Conservation (phyloP, 2,888 invertebrate genomes). For the Hypena proboscidalis region DNA sequence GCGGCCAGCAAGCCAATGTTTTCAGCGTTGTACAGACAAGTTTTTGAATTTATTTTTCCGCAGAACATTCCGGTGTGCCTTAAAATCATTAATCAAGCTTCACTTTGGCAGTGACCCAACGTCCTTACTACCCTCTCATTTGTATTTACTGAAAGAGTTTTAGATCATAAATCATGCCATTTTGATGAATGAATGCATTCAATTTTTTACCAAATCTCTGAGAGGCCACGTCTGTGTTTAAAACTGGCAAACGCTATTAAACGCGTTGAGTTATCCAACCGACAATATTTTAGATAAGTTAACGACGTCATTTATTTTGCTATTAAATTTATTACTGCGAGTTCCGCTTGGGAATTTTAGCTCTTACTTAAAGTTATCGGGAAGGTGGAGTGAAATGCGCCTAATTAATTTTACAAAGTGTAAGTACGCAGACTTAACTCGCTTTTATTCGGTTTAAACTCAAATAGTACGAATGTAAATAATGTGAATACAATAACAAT, state of each 20-base stretch:
- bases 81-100: slow-evolving; percentile 81
- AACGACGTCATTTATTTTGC: slow-evolving; percentile 59
- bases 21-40: slow-evolving; percentile 46
- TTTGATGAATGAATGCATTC: slow-evolving; percentile 79
- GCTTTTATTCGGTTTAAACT: slow-evolving; percentile 29
- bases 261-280: slow-evolving; percentile 55
- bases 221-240: slow-evolving; percentile 47
- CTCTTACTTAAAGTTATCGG: slow-evolving; percentile 51
- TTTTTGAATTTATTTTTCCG: slow-evolving; percentile 70
- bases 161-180: slow-evolving; percentile 76
- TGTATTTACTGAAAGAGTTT: slow-evolving; percentile 83
- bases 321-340: slow-evolving; percentile 56
- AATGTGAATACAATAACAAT: too few species aligned
- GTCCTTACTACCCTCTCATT: slow-evolving; percentile 78
- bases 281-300: slow-evolving; percentile 61
- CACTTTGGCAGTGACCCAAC: slow-evolving; percentile 83
- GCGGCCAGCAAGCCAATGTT: slow-evolving; percentile 20
- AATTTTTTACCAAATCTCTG: slow-evolving; percentile 70
- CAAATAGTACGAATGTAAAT: slow-evolving; percentile 18
- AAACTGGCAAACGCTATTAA: slow-evolving; percentile 51
- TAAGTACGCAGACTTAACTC: slow-evolving; percentile 32
- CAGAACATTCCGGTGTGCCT: slow-evolving; percentile 68
- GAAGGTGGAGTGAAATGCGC: slow-evolving; percentile 45
- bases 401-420: slow-evolving; percentile 43
- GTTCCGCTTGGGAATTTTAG: slow-evolving; percentile 48